These are phyloP conservation scores for Archegozetes longisetosus DNA, from an alignment of 1,140 invertebrate species.

Conservation along the genomic window DNA sequence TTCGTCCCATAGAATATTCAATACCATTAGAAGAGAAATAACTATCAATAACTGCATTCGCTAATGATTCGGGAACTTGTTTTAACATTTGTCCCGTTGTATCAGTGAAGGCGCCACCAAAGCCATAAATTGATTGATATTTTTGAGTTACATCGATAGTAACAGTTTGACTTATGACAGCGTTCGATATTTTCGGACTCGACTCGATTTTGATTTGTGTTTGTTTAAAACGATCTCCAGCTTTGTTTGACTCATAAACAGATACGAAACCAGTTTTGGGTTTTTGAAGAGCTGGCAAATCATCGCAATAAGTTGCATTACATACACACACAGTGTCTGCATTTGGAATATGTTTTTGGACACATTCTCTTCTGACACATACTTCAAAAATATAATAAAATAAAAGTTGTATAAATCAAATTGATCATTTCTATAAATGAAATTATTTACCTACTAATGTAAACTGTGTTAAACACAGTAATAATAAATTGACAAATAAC, in stretches of 20 bases:
- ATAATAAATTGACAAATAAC: no score
- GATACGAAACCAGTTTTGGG: constrained; percentile 25
- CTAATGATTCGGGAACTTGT: constrained; percentile 36
- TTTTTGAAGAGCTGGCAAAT: constrained; percentile 30
- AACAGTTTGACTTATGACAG: background rate
- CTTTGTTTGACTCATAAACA: constrained; percentile 37
- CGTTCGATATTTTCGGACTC: background rate
- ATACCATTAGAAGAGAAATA: constrained; percentile 27
- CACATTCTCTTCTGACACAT: no score
- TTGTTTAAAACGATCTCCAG: constrained; percentile 33
- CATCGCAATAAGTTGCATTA: constrained; percentile 65
- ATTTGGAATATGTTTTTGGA: no score
- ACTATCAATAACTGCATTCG: constrained; percentile 30
- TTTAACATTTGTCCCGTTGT: constrained; percentile 55
- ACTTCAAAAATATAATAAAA: no score
- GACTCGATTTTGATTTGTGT: no score
- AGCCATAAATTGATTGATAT: constrained; percentile 43
- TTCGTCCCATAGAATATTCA: constrained; percentile 53
- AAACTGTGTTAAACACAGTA: no score
- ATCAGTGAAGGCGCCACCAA: constrained; percentile 77
- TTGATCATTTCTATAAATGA: no score
- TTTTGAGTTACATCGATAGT: constrained; percentile 20
- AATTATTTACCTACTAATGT: no score
- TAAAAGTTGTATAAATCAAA: no score
- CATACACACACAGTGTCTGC: constrained; percentile 82